Evolutionary conservation across 1,140 invertebrate genomes (phyloP).

Genomic region (Drosophila ironensis): DNA sequence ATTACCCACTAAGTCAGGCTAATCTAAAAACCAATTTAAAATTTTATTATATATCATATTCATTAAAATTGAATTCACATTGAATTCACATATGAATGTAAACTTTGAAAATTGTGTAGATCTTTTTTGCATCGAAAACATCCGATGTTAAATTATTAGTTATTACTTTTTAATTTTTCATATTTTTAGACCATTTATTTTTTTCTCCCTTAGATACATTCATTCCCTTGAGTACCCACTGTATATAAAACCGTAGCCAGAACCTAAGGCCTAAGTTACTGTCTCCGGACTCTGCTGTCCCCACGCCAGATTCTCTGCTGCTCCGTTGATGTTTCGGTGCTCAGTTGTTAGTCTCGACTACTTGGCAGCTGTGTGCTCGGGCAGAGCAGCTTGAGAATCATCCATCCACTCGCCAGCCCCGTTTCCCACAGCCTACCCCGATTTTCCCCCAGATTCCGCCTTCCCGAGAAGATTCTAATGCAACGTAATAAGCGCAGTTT

Average conservation of each 20-base stretch:
- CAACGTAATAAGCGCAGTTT: conserved; percentile 72
- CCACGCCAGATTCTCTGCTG: conserved; percentile 25
- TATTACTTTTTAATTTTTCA: not conserved
- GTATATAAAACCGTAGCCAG: conserved; percentile 30
- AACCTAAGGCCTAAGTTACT: not conserved
- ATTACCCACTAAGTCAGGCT: too few relatives aligned
- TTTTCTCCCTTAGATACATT: not conserved
- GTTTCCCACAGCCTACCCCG: not conserved
- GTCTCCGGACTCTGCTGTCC: conserved; percentile 3
- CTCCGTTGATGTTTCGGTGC: conserved; percentile 36
- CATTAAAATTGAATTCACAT: too few relatives aligned
- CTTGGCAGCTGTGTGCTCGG: conserved; percentile 52
- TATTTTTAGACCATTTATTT: not conserved
- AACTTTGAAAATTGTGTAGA: too few relatives aligned
- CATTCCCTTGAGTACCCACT: not conserved
- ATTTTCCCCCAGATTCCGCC: not conserved
- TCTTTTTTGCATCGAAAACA: too few relatives aligned
- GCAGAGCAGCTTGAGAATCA: conserved; percentile 36
- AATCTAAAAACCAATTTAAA: too few relatives aligned
- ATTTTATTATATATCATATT: too few relatives aligned
- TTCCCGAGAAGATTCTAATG: conserved; percentile 56
- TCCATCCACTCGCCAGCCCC: conserved; percentile 14
- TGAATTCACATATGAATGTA: too few relatives aligned
- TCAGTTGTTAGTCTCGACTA: conserved; percentile 41
- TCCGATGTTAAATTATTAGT: too few relatives aligned